Conservation (phyloP, 2,888 invertebrate genomes). For the Portevinia maculata region DNA sequence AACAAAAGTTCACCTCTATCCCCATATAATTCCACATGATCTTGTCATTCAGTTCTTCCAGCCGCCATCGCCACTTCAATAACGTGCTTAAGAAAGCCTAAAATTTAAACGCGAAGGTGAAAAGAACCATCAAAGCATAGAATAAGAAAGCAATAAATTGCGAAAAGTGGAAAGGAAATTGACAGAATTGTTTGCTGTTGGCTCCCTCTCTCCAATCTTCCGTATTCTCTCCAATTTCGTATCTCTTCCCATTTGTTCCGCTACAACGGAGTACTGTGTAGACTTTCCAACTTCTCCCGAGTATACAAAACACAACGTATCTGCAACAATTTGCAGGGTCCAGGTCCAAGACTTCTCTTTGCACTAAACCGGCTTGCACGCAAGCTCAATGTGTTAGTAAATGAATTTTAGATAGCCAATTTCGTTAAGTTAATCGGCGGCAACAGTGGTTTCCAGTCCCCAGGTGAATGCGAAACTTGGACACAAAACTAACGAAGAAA, state of each 20-base stretch:
- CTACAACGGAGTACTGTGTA: slow-evolving; percentile 18
- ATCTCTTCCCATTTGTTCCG: slow-evolving; percentile 17
- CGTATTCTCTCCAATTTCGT: slow-evolving; percentile 2
- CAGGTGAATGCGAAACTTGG: slow-evolving; percentile 51
- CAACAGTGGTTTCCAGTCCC: neutral
- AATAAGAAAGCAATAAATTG: slow-evolving; percentile 16
- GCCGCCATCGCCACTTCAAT: neutral
- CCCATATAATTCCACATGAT: slow-evolving; percentile 59
- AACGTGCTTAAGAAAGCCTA: slow-evolving; percentile 49
- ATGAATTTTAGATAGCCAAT: slow-evolving; percentile 50
- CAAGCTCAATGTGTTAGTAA: slow-evolving; percentile 1
- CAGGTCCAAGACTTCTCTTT: slow-evolving; percentile 1
- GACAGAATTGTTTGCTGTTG: slow-evolving; percentile 15
- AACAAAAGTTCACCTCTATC: slow-evolving; percentile 45
- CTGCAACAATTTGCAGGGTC: slow-evolving; percentile 30
- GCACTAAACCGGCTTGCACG: slow-evolving; percentile 39
- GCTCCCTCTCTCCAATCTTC: slow-evolving; percentile 15
- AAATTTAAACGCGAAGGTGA: slow-evolving; percentile 47
- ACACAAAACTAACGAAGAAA: slow-evolving; percentile 34
- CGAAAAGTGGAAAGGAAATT: slow-evolving; percentile 29
- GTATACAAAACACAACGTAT: slow-evolving; percentile 6
- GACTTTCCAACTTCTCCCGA: neutral
- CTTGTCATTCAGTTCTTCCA: slow-evolving; percentile 58
- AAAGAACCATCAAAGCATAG: slow-evolving; percentile 45
- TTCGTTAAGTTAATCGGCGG: slow-evolving; percentile 59